Percentiles rank a stretch among this genome's conserved stretches.
Conservation (phyloP, 35 echinoderm and acorn worm species). For the Ptychodera flava region DNA sequence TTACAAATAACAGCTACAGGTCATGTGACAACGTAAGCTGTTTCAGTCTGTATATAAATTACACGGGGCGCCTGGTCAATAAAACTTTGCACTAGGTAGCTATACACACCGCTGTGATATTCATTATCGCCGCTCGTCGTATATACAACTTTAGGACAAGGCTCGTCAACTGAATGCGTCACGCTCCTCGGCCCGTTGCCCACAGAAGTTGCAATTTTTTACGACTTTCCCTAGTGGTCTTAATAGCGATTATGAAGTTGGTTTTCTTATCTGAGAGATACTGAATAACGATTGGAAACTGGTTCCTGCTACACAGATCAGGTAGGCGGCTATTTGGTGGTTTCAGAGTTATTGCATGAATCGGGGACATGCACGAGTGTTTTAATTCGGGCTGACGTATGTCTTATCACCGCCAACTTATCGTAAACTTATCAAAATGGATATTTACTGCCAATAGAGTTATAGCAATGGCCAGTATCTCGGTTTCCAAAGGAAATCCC, state of each 20-base stretch:
- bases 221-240: neutral
- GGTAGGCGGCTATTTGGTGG: neutral
- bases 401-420: neutral
- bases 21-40: neutral
- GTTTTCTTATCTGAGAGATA: neutral
- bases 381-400: neutral
- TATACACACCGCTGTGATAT: neutral
- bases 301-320: neutral
- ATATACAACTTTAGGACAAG: too few species aligned
- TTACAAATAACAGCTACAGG: neutral
- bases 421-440: neutral
- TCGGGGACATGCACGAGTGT: neutral
- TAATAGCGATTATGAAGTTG: neutral
- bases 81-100: neutral
- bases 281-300: neutral
- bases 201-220: neutral
- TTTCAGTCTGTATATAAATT: neutral
- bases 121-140: neutral
- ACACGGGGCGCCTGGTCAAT: neutral
- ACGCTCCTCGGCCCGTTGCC: neutral
- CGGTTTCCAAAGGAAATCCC: neutral
- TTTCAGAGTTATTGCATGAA: neutral
- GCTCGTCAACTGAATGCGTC: neutral
- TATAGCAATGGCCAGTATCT: neutral
- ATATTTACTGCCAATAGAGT: constrained; percentile 1